Base-by-base conservation (phyloP, 2,113 vertebrate genomes). In the Aphelocoma coerulescens region DNA sequence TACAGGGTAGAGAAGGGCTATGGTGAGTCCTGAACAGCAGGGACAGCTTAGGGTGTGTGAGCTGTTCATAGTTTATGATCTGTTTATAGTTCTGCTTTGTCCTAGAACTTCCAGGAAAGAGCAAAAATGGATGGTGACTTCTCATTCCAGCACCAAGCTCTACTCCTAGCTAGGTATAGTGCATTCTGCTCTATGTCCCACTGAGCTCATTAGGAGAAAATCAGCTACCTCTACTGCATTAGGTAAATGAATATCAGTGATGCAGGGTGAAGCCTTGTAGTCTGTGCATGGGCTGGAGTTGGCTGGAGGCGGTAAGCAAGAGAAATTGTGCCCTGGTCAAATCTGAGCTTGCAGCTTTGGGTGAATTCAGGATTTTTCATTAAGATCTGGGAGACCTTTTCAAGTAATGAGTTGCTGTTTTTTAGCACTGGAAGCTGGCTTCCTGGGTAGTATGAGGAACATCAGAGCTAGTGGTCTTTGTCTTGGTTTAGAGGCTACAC, bases 191-290 rank as follows among this genome's bases (percentile, higher is more conserved):
- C 30, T 33, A 2, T 19, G 18, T 57, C 12, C 30, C 18, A 57
- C 14, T 3, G 35, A 71, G 27, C 30, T 91, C 44, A 3, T 9
- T 3, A 43, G 23, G 16, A 72, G 74, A 58, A 73, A 81, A 85
- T 10, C 6, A 37, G 24, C 27, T 51, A 0, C 30, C 13, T 43
- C 39, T 30, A 0, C 12, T 22, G 27, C 0, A 1, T 33, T 52
- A 18, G 24, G n/a, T 35, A 16, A 0, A 3, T 30, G 16, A 57
- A 5, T 54, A 7, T 10, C 13, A 54, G 54, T 5, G n/a, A 9
- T 23, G 18, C 4, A 30, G 13, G 11, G 6, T 58, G 39, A 82
- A 55, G 20, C 16, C 52, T 27, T 33, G 13, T 14, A 58, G 43
- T 20, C 23, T 0, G 0, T 57, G 54, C 9, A 26, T 55, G 28